A percentile compares a stretch with the other conserved stretches of the same genome.
These are phyloP conservation scores for Neolamprologus sp. DNA, from an alignment of 2,113 vertebrate species.

Conservation along the genomic window DNA sequence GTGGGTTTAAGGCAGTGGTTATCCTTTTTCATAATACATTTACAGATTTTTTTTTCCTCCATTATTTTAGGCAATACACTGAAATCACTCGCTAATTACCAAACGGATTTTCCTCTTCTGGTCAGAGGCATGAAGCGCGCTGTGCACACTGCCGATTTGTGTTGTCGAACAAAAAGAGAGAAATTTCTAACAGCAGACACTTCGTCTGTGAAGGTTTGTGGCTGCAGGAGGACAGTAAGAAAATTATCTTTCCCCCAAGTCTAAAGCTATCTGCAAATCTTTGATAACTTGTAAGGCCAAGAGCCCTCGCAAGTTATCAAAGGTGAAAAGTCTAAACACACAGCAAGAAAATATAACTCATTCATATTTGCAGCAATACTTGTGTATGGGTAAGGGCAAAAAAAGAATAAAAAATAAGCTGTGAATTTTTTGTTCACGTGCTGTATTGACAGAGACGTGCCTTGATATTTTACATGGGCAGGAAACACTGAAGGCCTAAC, in stretches of 20 bases:
- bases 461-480: neutral
- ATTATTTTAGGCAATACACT: constrained; percentile 30
- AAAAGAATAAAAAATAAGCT: neutral
- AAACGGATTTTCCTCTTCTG: neutral
- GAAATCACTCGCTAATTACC: constrained; percentile 22
- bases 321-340: constrained; percentile 34
- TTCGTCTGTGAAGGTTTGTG: constrained; percentile 30
- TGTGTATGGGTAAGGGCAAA: neutral
- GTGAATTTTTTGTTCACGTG: neutral
- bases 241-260: constrained; percentile 24
- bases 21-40: constrained; percentile 30
- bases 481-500: constrained; percentile 5
- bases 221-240: constrained; percentile 23
- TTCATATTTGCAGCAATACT: constrained; percentile 17
- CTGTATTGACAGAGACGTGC: neutral
- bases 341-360: constrained; percentile 3
- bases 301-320: constrained; percentile 25
- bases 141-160: constrained; percentile 13
- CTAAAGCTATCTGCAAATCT: constrained; percentile 16
- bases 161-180: neutral
- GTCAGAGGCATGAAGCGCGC: constrained; percentile 6
- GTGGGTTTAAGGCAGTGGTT: constrained; percentile 70
- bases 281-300: constrained; percentile 26
- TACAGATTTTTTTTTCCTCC: neutral
- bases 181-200: neutral